A percentile compares a stretch with the other conserved stretches of the same genome.
These are phyloP conservation scores for Cantharis rustica DNA, from an alignment of 2,888 invertebrate genomes.

Conservation along the genomic window DNA sequence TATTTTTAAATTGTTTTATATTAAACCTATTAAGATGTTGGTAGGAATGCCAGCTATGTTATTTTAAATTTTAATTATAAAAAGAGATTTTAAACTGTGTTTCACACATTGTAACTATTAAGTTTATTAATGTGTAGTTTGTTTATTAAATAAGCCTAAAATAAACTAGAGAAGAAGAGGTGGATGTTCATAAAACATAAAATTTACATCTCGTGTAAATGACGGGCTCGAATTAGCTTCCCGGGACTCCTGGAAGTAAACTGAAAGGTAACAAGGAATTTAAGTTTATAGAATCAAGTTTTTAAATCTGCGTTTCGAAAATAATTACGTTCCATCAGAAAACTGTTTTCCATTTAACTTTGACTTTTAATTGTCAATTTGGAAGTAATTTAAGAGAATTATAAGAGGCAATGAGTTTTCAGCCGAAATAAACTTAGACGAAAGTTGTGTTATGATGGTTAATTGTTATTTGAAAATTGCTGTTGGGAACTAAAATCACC, in stretches of 20 bases:
- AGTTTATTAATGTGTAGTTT: neutral
- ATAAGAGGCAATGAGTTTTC: conserved; percentile 19
- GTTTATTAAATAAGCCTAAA: neutral
- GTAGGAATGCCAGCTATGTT: no score
- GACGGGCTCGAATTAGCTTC: neutral
- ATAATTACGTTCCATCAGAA: neutral
- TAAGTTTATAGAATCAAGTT: neutral
- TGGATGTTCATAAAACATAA: neutral
- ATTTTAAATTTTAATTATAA: neutral
- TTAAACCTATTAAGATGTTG: no score
- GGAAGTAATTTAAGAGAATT: conserved; percentile 10
- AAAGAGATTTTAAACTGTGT: neutral
- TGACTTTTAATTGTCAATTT: conserved; percentile 23
- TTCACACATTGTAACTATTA: neutral
- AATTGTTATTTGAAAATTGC: neutral
- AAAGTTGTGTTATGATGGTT: neutral
- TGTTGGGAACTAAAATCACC: conserved; percentile 8
- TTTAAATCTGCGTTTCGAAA: neutral
- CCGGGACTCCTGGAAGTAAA: neutral
- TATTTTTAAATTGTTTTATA: no score
- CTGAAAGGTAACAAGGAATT: neutral
- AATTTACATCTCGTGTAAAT: neutral
- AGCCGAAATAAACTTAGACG: conserved; percentile 21
- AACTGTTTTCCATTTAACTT: neutral
- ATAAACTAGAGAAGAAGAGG: neutral